Evolutionary conservation across 2,797 vertebrate species (phyloP).

Genomic region (Iguana delicatissima): DNA sequence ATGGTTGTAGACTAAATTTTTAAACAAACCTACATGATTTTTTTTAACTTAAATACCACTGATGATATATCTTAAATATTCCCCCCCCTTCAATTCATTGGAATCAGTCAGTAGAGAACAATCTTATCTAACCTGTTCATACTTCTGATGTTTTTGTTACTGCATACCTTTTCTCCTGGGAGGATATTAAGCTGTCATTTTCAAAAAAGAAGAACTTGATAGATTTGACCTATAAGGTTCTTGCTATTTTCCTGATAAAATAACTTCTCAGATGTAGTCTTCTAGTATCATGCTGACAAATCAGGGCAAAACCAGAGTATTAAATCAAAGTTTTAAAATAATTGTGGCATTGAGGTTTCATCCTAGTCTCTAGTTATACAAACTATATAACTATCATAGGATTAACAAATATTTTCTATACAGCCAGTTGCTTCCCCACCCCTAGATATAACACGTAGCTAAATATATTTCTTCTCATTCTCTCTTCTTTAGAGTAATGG

Average conservation of each 20-base stretch:
- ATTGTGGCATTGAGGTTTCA: not conserved
- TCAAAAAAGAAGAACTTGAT: slow-evolving; percentile 5
- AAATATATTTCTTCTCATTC: not conserved
- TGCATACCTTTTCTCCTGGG: not conserved
- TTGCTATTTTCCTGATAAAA: not conserved
- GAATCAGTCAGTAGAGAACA: not conserved
- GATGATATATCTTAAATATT: not conserved
- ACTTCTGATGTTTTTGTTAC: not conserved
- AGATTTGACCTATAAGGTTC: not conserved
- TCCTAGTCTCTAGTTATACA: not conserved
- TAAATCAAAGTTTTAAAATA: not conserved
- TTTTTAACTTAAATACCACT: not conserved
- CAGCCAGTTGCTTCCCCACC: not conserved
- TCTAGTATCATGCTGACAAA: not conserved
- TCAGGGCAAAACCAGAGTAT: not conserved
- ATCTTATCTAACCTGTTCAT: not conserved
- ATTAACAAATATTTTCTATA: not conserved
- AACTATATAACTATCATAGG: not conserved
- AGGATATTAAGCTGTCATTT: slow-evolving; percentile 12
- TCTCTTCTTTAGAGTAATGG: not conserved
- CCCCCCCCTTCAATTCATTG: not conserved
- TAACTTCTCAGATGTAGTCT: not conserved
- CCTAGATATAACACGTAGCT: not conserved
- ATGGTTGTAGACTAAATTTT: not conserved
- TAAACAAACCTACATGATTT: not conserved